Base-by-base conservation (phyloP, 23 tunicate genomes). In the Trididemnum clinides region DNA sequence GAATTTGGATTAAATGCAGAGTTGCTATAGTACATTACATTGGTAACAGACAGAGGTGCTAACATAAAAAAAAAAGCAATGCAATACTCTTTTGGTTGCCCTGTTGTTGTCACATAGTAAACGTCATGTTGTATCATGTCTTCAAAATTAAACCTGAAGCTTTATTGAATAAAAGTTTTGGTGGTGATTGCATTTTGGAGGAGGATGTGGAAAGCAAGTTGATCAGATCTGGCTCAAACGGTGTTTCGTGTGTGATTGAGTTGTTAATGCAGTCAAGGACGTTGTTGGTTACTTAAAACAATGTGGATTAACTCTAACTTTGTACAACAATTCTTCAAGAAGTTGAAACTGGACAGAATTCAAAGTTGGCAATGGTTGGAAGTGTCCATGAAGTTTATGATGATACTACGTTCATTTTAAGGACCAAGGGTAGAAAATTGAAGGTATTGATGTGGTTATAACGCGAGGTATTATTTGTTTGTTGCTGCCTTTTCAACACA, bases 11-110 rank as follows among this genome's bases (percentile, higher is more conserved):
- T 72, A 20, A 27, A 35, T n/a, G 27, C 20, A 37, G 79, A 34
- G 10, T 2, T 31, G 50, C 1, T 50, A 50, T 49, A 77, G 28
- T 25, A 6, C 25, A 33, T 50, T 1, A 77, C 82, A 33, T 77
- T 77, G 49, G 82, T 77, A 39, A 33, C 82, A 49, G 82, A 77
- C 50, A 4, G 64, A 18, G 82, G 82, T 25, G 82, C 82, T 49
- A 77, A 77, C 34, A 28, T 77, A 27, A 77, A 77, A 27, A 77
- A 77, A 50, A 77, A 77, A 28, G 82, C 82, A 25, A 27, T 77
- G 34, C 64, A 50, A 39, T 77, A 21, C 30, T 77, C 50, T 33
- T 33, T 64, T 1, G 33, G 82, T 39, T 72, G 79, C 50, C 82
- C 1, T 77, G 82, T 39, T 72, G 79, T 12, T 72, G 79, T 35